These are phyloP conservation scores for Calliphora vomitoria DNA, from an alignment of 2,888 invertebrate genomes.

Conservation along the genomic window DNA sequence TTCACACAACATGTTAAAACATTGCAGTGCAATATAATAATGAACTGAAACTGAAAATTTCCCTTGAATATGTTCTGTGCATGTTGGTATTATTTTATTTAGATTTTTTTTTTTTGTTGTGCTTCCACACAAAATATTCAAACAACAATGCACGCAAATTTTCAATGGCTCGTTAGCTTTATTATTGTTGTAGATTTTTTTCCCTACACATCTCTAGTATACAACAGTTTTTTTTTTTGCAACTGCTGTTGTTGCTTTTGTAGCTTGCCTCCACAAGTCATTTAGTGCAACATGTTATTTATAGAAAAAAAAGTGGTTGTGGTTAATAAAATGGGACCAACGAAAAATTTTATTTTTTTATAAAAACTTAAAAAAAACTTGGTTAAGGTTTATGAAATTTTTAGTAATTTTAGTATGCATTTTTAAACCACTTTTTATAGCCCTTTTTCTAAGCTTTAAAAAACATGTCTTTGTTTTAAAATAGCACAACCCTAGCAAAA, in stretches of 20 bases:
- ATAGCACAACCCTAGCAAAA: not conserved
- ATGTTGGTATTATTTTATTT: not conserved
- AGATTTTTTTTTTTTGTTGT: constrained; percentile 9
- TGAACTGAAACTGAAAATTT: constrained; percentile 36
- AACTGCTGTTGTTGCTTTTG: constrained; percentile 3
- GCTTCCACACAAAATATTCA: constrained; percentile 49
- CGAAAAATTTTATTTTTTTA: not conserved
- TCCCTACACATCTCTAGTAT: not conserved
- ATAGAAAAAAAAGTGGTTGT: not conserved
- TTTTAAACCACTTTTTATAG: too few species aligned
- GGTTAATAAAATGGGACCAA: not conserved
- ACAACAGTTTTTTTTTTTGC: not conserved
- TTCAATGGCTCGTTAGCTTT: constrained; percentile 71
- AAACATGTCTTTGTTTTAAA: not conserved
- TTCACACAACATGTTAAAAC: constrained; percentile 27
- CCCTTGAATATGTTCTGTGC: constrained; percentile 5
- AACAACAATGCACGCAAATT: constrained; percentile 72
- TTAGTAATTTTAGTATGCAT: too few species aligned
- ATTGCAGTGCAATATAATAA: constrained; percentile 39
- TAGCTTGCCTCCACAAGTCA: constrained; percentile 13
- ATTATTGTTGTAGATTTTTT: constrained; percentile 49
- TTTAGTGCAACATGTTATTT: constrained; percentile 56
- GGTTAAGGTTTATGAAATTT: too few species aligned
- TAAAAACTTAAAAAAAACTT: too few species aligned
- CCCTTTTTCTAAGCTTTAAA: not conserved